phyloP scores from a whole-genome alignment of 2,113 vertebrate species.

The Cathartes aura region DNA sequence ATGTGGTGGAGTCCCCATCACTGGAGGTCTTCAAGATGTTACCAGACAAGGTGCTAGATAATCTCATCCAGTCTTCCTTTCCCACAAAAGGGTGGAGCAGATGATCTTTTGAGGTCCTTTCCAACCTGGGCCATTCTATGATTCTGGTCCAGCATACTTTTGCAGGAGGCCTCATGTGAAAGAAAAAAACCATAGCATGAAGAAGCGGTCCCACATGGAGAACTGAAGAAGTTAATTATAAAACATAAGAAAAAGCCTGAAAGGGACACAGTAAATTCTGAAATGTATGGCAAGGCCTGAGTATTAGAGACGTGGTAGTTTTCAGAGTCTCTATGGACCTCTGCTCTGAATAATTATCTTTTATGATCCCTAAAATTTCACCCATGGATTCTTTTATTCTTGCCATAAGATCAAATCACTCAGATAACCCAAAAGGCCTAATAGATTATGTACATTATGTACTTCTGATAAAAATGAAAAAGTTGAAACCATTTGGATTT shows the following conservation, averaged over 20 bases:
- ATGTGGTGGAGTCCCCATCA: background rate
- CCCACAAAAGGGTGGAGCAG: background rate
- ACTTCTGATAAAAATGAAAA: background rate
- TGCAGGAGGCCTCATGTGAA: background rate
- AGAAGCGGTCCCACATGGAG: background rate
- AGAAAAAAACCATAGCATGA: background rate
- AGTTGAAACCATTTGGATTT: background rate
- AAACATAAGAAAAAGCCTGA: background rate
- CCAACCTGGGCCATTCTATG: background rate
- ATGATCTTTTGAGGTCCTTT: background rate
- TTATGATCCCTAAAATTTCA: background rate
- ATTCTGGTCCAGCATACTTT: background rate
- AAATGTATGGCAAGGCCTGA: background rate
- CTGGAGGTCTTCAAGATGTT: background rate
- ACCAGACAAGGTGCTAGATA: background rate
- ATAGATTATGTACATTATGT: background rate
- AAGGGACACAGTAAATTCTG: background rate
- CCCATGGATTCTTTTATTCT: background rate
- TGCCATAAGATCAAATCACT: background rate
- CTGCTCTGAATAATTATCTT: background rate
- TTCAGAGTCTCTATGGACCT: background rate
- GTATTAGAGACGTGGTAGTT: background rate
- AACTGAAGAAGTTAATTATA: background rate
- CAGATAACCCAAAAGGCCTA: background rate
- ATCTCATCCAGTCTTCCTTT: background rate